Evolutionary conservation across 1,140 invertebrate species (phyloP), one percentile per base, ranked within the genome.

Genomic region (Pectinophora gossypiella): DNA sequence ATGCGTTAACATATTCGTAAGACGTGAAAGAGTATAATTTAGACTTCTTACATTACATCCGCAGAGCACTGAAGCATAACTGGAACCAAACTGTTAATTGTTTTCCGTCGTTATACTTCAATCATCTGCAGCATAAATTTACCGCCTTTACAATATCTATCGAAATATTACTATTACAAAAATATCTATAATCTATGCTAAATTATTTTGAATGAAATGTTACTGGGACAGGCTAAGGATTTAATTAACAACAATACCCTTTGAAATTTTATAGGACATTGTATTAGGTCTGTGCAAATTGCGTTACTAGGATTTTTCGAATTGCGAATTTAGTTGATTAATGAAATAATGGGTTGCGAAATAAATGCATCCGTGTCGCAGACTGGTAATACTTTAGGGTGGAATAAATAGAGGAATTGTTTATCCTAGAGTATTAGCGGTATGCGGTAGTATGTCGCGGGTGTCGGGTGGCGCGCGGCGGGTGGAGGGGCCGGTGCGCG

Each of bases 111-210:
- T 15, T 40, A 40, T 40, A 18, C n/a, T 18, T 40, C 36, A 10
- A 40, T 15, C 7, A 13, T 13, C 36, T 18, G 16, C 36, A 32
- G 6, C 27, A 40, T n/a, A 21, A 38, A 38, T n/a, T 19, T 6
- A 44, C 6, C 19, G 7, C 19, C 53, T 70, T 64, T 68, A 67
- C 56, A 63, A 69, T 66, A 70, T 62, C 63, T 72, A 73, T 73
- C 64, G 75, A 82, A 82, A 75, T 78, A 73, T 76, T 72, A 80
- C 76, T 84, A 78, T 85, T 86, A 86, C 64, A 86, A 86, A 86
- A 84, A 86, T 84, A 85, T 84, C 76, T 82, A 83, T 83, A 68
- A 50, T 73, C 76, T 82, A 80, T 77, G 70, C 77, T 83, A 77
- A 81, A 75, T 12, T 80, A 74, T 79, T 73, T 64, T 56, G 58